Percentiles rank a stretch among this genome's conserved stretches.
Conservation (phyloP, 2,113 vertebrate genomes). For the Alectura lathami region DNA sequence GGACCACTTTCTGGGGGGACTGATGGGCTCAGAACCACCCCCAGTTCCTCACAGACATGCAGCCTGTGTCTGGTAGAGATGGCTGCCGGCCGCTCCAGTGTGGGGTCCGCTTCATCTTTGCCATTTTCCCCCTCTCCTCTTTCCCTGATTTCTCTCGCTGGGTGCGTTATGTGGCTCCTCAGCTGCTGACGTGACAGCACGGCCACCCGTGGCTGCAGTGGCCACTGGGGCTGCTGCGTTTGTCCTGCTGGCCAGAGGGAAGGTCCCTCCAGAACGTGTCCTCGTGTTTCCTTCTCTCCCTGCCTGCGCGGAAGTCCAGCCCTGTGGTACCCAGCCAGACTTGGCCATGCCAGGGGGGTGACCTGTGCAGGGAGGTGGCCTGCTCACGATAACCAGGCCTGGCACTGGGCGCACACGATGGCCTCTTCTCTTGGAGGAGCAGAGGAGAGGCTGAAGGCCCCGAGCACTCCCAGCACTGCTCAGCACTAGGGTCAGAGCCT, state of each 20-base stretch:
- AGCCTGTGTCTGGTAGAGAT: not conserved
- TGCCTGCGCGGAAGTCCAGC: not conserved
- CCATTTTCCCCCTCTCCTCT: not conserved
- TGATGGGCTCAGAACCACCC: not conserved
- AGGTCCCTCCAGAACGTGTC: not conserved
- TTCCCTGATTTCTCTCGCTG: not conserved
- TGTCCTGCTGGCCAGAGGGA: not conserved
- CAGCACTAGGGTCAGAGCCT: not conserved
- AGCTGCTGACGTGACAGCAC: not conserved
- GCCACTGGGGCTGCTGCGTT: not conserved
- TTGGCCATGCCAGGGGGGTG: not conserved
- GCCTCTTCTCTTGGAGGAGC: not conserved
- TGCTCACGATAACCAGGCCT: too few relatives aligned
- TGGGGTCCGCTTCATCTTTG: accelerated
- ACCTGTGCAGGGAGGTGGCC: too few relatives aligned
- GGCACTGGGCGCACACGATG: not conserved
- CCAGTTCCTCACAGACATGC: accelerated
- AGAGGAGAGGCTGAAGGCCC: not conserved
- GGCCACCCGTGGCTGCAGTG: not conserved
- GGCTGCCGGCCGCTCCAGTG: not conserved
- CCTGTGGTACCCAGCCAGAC: too few relatives aligned
- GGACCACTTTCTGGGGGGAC: not conserved
- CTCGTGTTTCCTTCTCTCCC: not conserved
- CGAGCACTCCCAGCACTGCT: not conserved
- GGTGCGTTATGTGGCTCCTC: not conserved